Evolutionary conservation across 2,888 invertebrate species (phyloP).

Genomic region (Sinelater perroti): DNA sequence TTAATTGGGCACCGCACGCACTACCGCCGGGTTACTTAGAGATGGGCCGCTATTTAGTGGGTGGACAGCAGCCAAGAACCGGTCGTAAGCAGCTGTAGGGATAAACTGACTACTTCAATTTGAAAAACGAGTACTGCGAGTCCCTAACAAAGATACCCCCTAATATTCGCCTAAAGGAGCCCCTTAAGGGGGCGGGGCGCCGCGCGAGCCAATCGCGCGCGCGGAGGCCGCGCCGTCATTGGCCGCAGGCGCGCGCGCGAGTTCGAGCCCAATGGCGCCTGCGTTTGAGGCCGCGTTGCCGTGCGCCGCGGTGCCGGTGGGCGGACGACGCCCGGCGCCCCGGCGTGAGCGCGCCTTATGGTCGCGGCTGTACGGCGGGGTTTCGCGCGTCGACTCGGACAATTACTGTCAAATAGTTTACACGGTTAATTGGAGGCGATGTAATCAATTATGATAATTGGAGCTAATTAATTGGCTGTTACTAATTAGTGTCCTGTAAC

Average conservation of each 20-base stretch:
- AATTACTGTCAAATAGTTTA: slow-evolving; percentile 60
- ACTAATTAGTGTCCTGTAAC: slow-evolving; percentile 40
- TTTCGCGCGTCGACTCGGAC: slow-evolving; percentile 46
- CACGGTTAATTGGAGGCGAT: slow-evolving; percentile 61
- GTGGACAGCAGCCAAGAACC: slow-evolving; percentile 36
- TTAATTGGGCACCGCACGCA: background rate
- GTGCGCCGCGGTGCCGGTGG: slow-evolving; percentile 25
- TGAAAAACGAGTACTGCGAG: slow-evolving; percentile 56
- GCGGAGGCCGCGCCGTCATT: slow-evolving; percentile 69
- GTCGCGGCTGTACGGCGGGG: slow-evolving; percentile 39
- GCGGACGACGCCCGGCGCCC: slow-evolving; percentile 28
- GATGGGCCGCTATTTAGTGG: slow-evolving; percentile 15
- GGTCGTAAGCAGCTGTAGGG: slow-evolving; percentile 48
- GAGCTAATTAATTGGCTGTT: slow-evolving; percentile 60
- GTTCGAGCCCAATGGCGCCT: slow-evolving; percentile 56
- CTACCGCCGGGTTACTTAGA: background rate
- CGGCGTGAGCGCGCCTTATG: slow-evolving; percentile 36
- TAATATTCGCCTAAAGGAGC: slow-evolving; percentile 58
- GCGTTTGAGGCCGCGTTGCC: slow-evolving; percentile 35
- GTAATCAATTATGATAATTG: slow-evolving; percentile 62
- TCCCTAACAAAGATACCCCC: slow-evolving; percentile 59
- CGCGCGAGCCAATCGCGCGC: slow-evolving; percentile 71
- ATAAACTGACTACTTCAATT: slow-evolving; percentile 60
- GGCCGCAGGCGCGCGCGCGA: slow-evolving; percentile 57
- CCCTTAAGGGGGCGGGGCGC: slow-evolving; percentile 60